These are phyloP conservation scores for Podabrus alpinus DNA, from an alignment of 2,888 invertebrate genomes.

Conservation along the genomic window DNA sequence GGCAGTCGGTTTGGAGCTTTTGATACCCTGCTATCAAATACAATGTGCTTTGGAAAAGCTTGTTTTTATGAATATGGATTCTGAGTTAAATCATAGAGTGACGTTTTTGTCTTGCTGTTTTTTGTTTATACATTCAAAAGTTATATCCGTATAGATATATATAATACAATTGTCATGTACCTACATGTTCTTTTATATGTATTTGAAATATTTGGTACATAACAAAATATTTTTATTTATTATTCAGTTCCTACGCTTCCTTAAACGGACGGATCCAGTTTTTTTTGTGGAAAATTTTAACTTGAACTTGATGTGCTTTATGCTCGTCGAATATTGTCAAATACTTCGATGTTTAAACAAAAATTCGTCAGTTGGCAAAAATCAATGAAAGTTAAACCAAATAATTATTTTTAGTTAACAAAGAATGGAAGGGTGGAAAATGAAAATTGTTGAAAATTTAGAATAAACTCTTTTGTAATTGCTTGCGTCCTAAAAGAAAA, in stretches of 20 bases:
- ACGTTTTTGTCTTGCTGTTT: neutral
- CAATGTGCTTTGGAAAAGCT: conserved; percentile 10
- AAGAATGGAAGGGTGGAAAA: no score
- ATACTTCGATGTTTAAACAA: no score
- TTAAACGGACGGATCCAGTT: no score
- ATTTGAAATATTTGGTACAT: no score
- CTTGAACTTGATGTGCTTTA: no score
- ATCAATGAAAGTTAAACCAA: neutral
- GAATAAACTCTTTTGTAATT: neutral
- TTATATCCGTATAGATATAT: neutral
- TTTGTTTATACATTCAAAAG: conserved; percentile 2
- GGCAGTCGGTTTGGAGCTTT: conserved; percentile 13
- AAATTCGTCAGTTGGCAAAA: no score
- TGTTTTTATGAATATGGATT: conserved; percentile 16
- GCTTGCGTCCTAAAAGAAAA: neutral
- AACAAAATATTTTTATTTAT: neutral
- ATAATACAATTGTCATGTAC: neutral
- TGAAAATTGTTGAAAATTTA: neutral
- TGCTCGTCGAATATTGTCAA: no score
- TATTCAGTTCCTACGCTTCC: no score
- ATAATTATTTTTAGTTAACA: no score
- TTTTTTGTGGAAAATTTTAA: no score
- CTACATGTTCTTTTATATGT: neutral
- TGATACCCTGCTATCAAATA: conserved; percentile 14
- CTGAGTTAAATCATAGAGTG: conserved; percentile 4